phyloP scores from a whole-genome alignment of 2,797 vertebrate species.

The Enteromius radiatus region DNA sequence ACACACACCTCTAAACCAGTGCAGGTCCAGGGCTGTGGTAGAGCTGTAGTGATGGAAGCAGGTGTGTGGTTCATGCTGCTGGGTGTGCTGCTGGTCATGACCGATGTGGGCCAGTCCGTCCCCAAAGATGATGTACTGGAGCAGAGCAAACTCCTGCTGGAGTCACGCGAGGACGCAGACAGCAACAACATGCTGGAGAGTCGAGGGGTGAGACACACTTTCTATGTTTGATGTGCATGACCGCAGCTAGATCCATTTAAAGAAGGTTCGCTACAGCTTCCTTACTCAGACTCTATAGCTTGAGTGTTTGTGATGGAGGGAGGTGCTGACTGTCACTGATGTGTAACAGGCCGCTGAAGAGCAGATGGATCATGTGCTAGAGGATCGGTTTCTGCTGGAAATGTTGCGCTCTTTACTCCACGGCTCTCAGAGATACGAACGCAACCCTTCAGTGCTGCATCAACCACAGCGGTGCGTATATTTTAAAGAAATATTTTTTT shows the following conservation, averaged over 20 bases:
- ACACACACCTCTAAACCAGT: not conserved
- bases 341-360: conserved; percentile 70
- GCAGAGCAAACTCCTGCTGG: conserved; percentile 59
- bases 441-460: conserved; percentile 79
- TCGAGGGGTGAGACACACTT: not conserved
- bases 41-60: conserved; percentile 69
- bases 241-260: not conserved
- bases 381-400: conserved; percentile 63
- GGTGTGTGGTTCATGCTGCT: conserved; percentile 70
- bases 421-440: conserved; percentile 71
- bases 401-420: conserved; percentile 66
- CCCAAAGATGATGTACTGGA: conserved; percentile 68
- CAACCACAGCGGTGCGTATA: conserved; percentile 81
- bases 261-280: not conserved
- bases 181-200: conserved; percentile 65
- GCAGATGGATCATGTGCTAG: conserved; percentile 54
- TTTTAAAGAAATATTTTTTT: no score
- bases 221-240: not conserved
- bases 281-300: not conserved
- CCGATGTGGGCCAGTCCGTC: conserved; percentile 70
- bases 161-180: conserved; percentile 54
- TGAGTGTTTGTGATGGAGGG: not conserved
- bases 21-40: not conserved
- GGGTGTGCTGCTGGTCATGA: conserved; percentile 70
- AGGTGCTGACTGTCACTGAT: not conserved